Evolutionary conservation across 1,140 invertebrate species (phyloP).

Genomic region (Drosophila ohnishii): DNA sequence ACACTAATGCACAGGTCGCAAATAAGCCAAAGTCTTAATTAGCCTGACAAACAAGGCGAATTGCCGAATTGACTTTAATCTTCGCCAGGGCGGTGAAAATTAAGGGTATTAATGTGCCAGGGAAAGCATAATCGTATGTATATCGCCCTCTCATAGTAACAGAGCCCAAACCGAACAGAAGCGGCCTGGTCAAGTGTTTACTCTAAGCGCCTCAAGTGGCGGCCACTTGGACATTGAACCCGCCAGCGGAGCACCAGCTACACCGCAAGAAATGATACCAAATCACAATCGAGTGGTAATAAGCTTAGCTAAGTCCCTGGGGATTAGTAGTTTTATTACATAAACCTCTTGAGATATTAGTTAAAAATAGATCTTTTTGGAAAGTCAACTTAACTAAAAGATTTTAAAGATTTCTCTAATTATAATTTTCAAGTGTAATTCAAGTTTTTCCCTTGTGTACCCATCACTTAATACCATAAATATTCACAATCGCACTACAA

Average conservation of each 20-base stretch:
- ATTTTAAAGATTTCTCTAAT: background rate
- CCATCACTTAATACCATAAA: conserved; percentile 5
- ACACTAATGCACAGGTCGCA: conserved; percentile 30
- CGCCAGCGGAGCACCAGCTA: background rate
- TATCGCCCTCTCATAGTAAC: conserved; percentile 22
- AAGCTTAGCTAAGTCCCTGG: background rate
- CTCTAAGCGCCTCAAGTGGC: conserved; percentile 50
- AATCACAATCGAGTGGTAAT: background rate
- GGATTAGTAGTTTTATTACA: background rate
- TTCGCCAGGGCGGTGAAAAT: background rate
- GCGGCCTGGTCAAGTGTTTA: conserved; percentile 56
- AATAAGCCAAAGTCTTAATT: conserved; percentile 68
- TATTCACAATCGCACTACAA: conserved; percentile 1
- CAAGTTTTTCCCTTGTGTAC: background rate
- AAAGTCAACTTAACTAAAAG: background rate
- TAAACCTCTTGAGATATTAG: background rate
- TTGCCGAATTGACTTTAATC: conserved; percentile 69
- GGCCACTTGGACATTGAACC: conserved; percentile 70
- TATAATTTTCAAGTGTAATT: background rate
- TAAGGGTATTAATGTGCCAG: background rate
- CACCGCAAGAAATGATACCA: conserved; percentile 1
- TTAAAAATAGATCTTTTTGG: background rate
- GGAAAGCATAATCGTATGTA: conserved; percentile 27
- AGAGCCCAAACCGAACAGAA: conserved; percentile 28
- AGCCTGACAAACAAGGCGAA: conserved; percentile 70